A percentile compares a stretch with the other conserved stretches of the same genome.
phyloP scores from a whole-genome alignment of 2,797 vertebrate species.

The Geotrypetes seraphini region DNA sequence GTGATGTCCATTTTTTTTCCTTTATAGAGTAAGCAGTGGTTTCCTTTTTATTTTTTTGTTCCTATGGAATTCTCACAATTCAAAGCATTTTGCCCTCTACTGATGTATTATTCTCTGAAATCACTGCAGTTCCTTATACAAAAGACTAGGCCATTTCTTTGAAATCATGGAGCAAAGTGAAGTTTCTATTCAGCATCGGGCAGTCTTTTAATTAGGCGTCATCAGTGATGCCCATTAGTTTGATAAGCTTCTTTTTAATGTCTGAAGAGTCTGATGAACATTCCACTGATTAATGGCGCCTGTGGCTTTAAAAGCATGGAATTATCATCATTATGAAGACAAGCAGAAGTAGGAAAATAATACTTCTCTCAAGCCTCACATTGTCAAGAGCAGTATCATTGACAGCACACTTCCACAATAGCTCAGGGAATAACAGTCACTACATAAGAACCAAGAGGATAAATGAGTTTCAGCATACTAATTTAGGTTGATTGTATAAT shows the following conservation, averaged over 20 bases:
- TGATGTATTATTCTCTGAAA: no score
- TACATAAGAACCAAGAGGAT: no score
- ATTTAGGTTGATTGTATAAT: no score
- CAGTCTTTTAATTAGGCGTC: conserved; percentile 8
- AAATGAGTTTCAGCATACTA: no score
- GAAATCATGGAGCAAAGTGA: conserved; percentile 3
- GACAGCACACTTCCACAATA: conserved; percentile 5
- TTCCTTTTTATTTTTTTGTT: neutral
- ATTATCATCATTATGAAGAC: conserved; percentile 1
- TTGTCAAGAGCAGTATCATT: conserved; percentile 10
- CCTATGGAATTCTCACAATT: neutral
- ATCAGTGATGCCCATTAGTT: conserved; percentile 8
- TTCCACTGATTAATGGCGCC: conserved; percentile 8
- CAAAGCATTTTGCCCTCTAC: rapidly evolving
- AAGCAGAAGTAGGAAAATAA: conserved; percentile 15
- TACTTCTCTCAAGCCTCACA: conserved; percentile 3
- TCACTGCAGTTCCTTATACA: no score
- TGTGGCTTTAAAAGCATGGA: conserved; percentile 7
- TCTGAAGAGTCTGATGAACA: conserved; percentile 4
- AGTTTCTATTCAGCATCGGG: conserved; percentile 4
- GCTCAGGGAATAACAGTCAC: no score
- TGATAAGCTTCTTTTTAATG: conserved; percentile 4
- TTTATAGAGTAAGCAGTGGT: no score
- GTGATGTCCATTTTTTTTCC: neutral
- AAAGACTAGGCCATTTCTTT: neutral